phyloP scores from a whole-genome alignment of 2,888 invertebrate species.

The Pachycephus smyrnensis region DNA sequence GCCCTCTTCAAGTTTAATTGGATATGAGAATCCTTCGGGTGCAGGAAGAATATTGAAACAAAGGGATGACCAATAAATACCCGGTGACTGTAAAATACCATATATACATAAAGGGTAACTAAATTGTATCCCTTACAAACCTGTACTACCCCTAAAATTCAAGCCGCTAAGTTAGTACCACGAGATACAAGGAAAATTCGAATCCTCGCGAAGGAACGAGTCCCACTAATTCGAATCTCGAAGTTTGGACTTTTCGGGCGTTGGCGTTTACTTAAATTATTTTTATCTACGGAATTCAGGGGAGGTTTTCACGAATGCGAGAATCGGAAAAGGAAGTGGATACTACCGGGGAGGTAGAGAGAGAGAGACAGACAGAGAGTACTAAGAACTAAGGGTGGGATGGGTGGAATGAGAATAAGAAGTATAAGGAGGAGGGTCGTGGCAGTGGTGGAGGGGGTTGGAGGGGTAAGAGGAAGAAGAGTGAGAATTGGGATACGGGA shows the following conservation, averaged over 20 bases:
- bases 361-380: neutral
- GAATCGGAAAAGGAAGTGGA: neutral
- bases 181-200: neutral
- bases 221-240: slow-evolving; percentile 26
- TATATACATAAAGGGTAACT: neutral
- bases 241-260: slow-evolving; percentile 3
- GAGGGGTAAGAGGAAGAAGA: neutral
- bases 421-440: neutral
- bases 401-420: neutral
- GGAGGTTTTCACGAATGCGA: slow-evolving; percentile 16
- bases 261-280: slow-evolving; percentile 38
- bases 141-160: neutral
- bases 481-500: neutral
- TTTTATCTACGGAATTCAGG: slow-evolving; percentile 47
- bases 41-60: neutral
- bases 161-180: neutral
- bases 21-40: neutral
- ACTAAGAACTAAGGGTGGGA: neutral
- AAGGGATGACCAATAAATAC: neutral
- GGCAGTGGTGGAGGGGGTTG: neutral
- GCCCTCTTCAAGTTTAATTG: neutral
- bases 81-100: neutral
- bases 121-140: neutral
- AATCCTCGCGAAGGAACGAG: slow-evolving; percentile 5
- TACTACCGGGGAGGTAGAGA: neutral